These are phyloP conservation scores for Oikopleura vanhoeffeni DNA, from an alignment of 23 tunicate species.

Conservation along the genomic window DNA sequence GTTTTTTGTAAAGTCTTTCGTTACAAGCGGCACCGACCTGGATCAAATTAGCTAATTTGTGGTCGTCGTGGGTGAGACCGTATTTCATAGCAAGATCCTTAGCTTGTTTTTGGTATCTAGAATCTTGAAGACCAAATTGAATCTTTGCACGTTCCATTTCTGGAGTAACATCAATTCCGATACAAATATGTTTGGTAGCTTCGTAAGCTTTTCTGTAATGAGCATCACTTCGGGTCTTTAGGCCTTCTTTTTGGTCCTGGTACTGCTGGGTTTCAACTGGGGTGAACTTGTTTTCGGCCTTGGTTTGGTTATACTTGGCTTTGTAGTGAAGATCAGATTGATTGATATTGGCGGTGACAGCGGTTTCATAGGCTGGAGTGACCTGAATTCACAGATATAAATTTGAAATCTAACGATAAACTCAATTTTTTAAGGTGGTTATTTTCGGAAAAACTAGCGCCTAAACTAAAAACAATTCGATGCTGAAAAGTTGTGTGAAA, in stretches of 20 bases:
- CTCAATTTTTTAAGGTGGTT: too few species aligned
- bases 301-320: constrained; percentile 23
- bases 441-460: too few species aligned
- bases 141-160: constrained; percentile 11
- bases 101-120: neutral
- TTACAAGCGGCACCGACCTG: constrained; percentile 6
- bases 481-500: too few species aligned
- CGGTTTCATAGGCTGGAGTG: constrained; percentile 6
- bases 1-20: constrained; percentile 25
- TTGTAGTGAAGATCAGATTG: constrained; percentile 27
- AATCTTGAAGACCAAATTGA: neutral
- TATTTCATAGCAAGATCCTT: constrained; percentile 7
- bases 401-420: too few species aligned
- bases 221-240: neutral
- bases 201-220: neutral
- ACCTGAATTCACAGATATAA: too few species aligned
- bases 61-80: neutral
- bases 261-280: constrained; percentile 46
- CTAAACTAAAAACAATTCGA: too few species aligned
- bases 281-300: constrained; percentile 24
- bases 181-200: neutral
- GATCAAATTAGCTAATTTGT: neutral
- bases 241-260: constrained; percentile 26
- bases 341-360: neutral
- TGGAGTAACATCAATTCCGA: neutral